Conservation (phyloP, 2,113 vertebrate genomes). For the Cebus imitator region DNA sequence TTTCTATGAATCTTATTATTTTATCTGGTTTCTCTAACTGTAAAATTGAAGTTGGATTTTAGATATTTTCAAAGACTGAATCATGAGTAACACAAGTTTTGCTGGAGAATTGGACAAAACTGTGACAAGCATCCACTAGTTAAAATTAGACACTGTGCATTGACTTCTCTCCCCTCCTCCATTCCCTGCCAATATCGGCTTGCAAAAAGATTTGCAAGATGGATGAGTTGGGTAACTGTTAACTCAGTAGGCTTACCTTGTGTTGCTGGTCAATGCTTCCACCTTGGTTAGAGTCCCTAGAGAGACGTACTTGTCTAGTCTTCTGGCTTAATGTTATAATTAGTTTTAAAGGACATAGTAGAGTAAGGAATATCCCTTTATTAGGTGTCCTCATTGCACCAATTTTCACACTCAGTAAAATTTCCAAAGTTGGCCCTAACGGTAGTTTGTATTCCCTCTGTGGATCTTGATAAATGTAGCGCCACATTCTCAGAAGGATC, state of each 20-base stretch:
- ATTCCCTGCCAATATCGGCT: fast-evolving
- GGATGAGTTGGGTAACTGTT: not conserved
- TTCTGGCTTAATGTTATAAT: not conserved
- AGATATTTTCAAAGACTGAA: not conserved
- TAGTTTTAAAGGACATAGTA: not conserved
- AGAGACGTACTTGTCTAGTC: not conserved
- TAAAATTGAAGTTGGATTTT: not conserved
- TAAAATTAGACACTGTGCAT: not conserved
- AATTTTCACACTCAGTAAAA: not conserved
- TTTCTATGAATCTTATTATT: not conserved
- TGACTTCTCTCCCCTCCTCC: not conserved
- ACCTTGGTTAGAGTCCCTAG: not conserved
- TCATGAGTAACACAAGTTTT: not conserved
- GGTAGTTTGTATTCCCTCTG: not conserved
- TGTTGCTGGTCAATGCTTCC: not conserved
- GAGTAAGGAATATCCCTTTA: not conserved
- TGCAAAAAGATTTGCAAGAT: not conserved
- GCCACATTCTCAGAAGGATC: not conserved
- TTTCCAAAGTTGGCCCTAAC: not conserved
- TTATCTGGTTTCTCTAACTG: not conserved
- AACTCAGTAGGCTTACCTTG: not conserved
- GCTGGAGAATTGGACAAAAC: not conserved
- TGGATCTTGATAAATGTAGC: not conserved
- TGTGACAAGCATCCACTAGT: not conserved
- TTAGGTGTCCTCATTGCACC: not conserved